Base-by-base conservation (phyloP, 2,797 vertebrate genomes). In the Buceros bicornis region DNA sequence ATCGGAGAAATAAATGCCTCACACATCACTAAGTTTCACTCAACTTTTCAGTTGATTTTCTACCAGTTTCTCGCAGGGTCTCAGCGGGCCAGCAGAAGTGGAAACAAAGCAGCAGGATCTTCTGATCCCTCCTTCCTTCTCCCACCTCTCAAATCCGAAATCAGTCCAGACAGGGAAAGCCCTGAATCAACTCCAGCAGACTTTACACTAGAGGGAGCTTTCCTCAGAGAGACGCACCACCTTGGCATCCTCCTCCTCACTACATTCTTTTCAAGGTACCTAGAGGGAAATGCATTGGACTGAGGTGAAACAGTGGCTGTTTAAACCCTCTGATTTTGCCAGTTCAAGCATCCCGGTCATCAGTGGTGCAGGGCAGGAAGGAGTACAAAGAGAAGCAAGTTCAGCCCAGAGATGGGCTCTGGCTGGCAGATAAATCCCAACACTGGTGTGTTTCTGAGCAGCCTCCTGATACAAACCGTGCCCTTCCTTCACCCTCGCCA, bases 191-290 rank as follows among this genome's bases (percentile, higher is more conserved):
- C 50, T 77, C 88, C 65, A 87, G 47, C 5, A 1, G 48, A 89
- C 26, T 65, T 81, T 20, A 95, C 88, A 72, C 89, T 93, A 95
- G 94, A 90, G 92, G 95, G 89, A 97, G 94, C 91, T 65, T 87
- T 87, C 42, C 72, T 62, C 61, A 54, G 93, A 43, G 56, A 88
- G 8, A 58, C n/a, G 11, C 40, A 37, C 6, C 54, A 61, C 57
- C 5, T 13, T 42, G n/a, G 10, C 50, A 73, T 31, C 25, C 11
- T 48, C 35, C 40, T 58, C 72, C 83, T 58, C 70, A 20, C 8
- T 19, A 29, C 43, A 24, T 8, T n/a, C 22, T 37, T 90, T 87
- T 40, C 21, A 65, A 1, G 0, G 1, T 17, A 37, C 19, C 57
- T 45, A 58, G 10, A 50, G 21, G 40, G 58, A 69, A 87, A 87